A percentile compares a stretch with the other conserved stretches of the same genome.
These are phyloP conservation scores for Rhyacichthys aspro DNA, from an alignment of 2,797 vertebrate genomes.

Conservation along the genomic window DNA sequence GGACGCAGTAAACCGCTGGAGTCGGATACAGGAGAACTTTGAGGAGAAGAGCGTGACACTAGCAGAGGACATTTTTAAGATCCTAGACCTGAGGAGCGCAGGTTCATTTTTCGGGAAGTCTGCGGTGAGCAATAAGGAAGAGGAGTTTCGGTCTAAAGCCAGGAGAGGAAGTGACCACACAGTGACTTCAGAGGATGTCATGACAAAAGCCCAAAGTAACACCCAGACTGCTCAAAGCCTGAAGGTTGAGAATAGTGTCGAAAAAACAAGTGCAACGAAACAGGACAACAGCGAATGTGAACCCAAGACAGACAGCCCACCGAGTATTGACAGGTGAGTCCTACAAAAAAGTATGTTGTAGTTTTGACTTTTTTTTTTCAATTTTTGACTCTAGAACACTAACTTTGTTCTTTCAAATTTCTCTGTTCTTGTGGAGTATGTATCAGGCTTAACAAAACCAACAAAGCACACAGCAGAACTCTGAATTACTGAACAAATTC, in stretches of 20 bases:
- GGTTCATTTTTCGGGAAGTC: conserved; percentile 43
- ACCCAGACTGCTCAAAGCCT: not conserved
- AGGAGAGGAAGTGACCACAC: conserved; percentile 51
- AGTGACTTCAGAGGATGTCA: conserved; percentile 30
- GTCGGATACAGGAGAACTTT: conserved; percentile 62
- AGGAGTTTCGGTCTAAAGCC: conserved; percentile 11
- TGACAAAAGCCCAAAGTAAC: conserved; percentile 28
- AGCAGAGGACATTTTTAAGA: conserved; percentile 89
- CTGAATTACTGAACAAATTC: no score
- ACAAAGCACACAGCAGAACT: no score
- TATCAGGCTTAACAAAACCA: no score
- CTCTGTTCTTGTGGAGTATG: no score
- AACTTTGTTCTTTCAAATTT: no score
- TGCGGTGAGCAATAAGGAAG: conserved; percentile 32
- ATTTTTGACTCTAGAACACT: no score
- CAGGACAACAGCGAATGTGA: conserved; percentile 43
- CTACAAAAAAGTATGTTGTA: no score
- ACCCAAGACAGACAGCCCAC: conserved; percentile 53
- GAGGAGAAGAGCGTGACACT: conserved; percentile 82
- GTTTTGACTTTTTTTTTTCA: no score
- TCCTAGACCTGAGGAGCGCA: conserved; percentile 80
- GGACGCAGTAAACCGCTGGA: conserved; percentile 68
- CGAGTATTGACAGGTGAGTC: conserved; percentile 81
- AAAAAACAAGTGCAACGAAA: conserved; percentile 10
- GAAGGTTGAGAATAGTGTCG: not conserved